Base-by-base conservation (phyloP, 2,888 invertebrate genomes). In the Sthenelais limicola region DNA sequence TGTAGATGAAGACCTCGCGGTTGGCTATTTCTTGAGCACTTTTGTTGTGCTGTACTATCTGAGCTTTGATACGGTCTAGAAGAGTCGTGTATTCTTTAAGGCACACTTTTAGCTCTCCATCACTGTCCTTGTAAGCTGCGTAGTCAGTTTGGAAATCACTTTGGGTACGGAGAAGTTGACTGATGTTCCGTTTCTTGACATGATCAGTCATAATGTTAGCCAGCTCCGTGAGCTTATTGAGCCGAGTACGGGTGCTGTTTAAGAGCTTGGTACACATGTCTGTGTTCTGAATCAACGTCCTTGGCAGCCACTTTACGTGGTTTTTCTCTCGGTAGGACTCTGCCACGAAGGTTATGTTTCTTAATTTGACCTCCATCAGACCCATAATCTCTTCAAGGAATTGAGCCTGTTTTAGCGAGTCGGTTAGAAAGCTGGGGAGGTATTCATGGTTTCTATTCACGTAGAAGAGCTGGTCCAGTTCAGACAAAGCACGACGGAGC, bases 1-100 rank as follows among this genome's bases (percentile, higher is more conserved):
- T 71, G 51, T 71, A 75, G 0, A 24, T 33, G 18, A 62, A 26
- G 24, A 62, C 43, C 38, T 62, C 38, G 3, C 62, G 35, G 38
- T 35, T 35, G 18, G 38, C 7, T 7, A 28, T 62, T 2, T 33
- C 38, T 24, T 62, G 62, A 15, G 62, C 62, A 3, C 35, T 62
- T 18, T n/a, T 1, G 38, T 62, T 62, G 38, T 38, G 43, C 12
- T 15, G 3, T 1, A 4, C 38, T 2, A 62, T 7, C 1, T 43
- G 38, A 2, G 35, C 7, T 21, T 38, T 62, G 3, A 62, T 21
- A 9, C 43, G 3, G 38, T 24, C 12, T 1, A 62, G 62, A 1
- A 62, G 18, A 35, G 21, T 38, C 26, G 24, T 38, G 62, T 38
- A 62, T 18, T 62, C 62, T 3, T 62, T 43, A 1, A 62, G 38